phyloP scores from a whole-genome alignment of 2,113 vertebrate genomes.

The Azemiops feae region DNA sequence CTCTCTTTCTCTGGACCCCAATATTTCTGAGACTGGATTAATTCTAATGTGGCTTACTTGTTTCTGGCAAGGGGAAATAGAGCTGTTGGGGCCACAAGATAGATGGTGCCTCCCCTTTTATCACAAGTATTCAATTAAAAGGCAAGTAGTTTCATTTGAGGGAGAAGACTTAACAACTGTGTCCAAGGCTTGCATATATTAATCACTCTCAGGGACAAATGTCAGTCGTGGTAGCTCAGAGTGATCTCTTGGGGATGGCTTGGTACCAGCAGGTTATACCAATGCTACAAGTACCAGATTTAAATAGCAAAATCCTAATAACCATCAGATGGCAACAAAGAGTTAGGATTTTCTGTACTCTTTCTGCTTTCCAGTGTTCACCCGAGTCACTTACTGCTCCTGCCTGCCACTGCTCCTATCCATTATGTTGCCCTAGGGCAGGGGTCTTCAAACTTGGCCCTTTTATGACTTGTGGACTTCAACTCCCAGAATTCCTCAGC shows the following conservation, averaged over 20 bases:
- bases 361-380: neutral
- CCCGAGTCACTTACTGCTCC: neutral
- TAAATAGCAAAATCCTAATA: neutral
- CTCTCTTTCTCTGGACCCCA: neutral
- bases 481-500: too few species aligned
- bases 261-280: neutral
- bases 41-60: neutral
- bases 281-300: neutral
- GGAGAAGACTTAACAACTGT: neutral
- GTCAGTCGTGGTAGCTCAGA: neutral
- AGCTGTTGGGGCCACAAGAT: neutral
- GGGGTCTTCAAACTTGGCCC: too few species aligned
- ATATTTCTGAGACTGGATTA: neutral
- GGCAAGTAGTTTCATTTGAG: neutral
- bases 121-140: neutral
- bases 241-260: neutral
- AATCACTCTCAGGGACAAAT: neutral
- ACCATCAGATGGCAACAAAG: neutral
- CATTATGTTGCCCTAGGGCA: neutral
- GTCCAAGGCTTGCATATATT: neutral
- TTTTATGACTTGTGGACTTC: too few species aligned
- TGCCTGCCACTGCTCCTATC: neutral
- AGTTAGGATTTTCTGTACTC: neutral
- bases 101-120: neutral
- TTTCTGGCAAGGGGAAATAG: neutral